Evolutionary conservation across 92 coral and sea anemone species (phyloP), one percentile per base, ranked within the genome.

Genomic region (Anthopleura xanthogrammica): DNA sequence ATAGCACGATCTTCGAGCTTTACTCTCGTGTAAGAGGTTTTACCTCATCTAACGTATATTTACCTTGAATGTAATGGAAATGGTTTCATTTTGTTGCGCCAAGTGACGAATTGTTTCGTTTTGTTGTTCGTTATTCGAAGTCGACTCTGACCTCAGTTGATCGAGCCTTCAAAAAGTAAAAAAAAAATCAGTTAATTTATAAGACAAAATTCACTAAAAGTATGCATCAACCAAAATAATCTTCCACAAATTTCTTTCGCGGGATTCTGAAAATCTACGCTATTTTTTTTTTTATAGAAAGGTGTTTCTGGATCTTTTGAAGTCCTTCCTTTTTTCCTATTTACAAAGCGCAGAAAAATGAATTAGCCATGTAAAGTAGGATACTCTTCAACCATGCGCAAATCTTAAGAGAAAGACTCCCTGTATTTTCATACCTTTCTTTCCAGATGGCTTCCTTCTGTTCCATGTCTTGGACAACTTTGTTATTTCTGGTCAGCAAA

Each of bases 401-500:
- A 46, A 46, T 4, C 50, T 46, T 46, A 46, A 46, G 50, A 46
- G 5, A 46, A 46, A 46, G 50, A 46, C 16, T 54, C 11, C 14
- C 70, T 62, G 57, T 42, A 42, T 10, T 50, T 20, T 5, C 65
- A 11, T 41, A 95, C 98, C 95, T 94, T 80, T 95, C 94, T 80
- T 90, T 94, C 98, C 98, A 95, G n/a, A 86, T 79, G 36, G 88
- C 83, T 75, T 95, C 98, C 55, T 94, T 95, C 77, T 90, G 90
- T 46, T 95, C 98, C 77, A 90, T 79, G 65, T 95, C 98, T 52
- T 87, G 90, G n/a, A 90, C 86, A 52, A 95, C 81, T 57, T 91
- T 90, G 83, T 84, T 95, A 82, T 95, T 95, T 23, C 93, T 81
- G 3, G 95, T 81, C 70, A 92, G 88, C 7, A 95, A 72, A 41